Percentiles rank a stretch among this genome's conserved stretches.
Conservation (phyloP, 2,797 vertebrate genomes). For the Falco columbarius region DNA sequence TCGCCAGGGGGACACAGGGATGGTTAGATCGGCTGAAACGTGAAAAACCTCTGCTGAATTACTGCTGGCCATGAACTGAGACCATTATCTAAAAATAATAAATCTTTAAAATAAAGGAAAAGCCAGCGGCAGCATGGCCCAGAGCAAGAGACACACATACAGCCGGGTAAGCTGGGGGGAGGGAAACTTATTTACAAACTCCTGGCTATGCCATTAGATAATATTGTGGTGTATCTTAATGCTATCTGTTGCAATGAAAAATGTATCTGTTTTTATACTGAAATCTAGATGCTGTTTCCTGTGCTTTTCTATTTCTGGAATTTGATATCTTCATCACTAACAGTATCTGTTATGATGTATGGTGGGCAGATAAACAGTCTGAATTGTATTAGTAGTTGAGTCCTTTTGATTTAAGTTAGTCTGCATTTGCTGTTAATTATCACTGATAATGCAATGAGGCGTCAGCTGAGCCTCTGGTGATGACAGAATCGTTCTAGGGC, state of each 20-base stretch:
- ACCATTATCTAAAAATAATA: neutral
- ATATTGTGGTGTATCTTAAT: neutral
- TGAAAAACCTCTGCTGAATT: neutral
- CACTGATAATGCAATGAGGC: neutral
- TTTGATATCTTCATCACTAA: neutral
- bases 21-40: neutral
- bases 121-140: constrained; percentile 84
- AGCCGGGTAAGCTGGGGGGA: constrained; percentile 85
- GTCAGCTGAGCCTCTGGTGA: neutral
- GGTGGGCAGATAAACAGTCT: neutral
- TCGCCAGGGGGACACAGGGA: neutral
- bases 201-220: neutral
- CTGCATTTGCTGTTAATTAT: neutral
- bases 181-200: neutral
- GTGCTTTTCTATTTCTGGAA: neutral
- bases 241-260: neutral
- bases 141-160: constrained; percentile 86
- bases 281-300: neutral
- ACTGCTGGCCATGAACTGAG: constrained; percentile 59
- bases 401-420: neutral
- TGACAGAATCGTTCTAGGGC: neutral
- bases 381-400: neutral
- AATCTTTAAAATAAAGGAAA: neutral
- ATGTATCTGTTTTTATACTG: neutral
- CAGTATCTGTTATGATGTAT: neutral